Percentiles rank a stretch among this genome's conserved stretches.
These are phyloP conservation scores for Eonycteris spelaea DNA, from an alignment of 2,113 vertebrate species.

Conservation along the genomic window DNA sequence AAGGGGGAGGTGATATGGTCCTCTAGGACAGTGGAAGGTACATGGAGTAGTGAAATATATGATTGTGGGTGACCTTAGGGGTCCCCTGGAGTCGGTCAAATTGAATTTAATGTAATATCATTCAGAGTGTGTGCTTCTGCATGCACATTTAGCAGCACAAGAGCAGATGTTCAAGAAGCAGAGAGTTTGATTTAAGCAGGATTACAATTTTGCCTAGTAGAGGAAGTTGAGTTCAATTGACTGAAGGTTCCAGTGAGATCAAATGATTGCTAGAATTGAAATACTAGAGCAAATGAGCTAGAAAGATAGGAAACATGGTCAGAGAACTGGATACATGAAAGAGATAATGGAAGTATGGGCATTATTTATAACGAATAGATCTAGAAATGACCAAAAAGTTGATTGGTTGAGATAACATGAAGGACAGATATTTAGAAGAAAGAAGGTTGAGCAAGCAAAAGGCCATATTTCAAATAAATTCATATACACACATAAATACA, in stretches of 20 bases:
- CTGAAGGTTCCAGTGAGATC: background rate
- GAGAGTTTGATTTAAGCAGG: background rate
- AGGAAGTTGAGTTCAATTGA: background rate
- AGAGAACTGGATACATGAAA: background rate
- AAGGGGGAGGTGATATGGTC: background rate
- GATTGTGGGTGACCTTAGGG: background rate
- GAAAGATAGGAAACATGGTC: background rate
- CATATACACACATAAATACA: background rate
- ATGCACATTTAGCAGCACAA: background rate
- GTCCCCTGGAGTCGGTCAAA: background rate
- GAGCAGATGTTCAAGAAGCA: background rate
- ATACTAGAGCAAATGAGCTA: background rate
- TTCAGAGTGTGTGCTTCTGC: background rate
- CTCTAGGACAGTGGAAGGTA: background rate
- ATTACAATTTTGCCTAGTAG: background rate
- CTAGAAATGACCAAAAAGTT: background rate
- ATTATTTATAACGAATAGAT: background rate
- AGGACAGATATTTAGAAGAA: background rate
- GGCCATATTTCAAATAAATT: background rate
- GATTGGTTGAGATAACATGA: background rate
- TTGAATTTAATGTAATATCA: constrained; percentile 17
- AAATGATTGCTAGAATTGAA: background rate
- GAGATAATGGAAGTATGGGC: background rate
- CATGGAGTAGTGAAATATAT: background rate
- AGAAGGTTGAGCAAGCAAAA: background rate